Base-by-base conservation (phyloP, 1,140 invertebrate genomes). In the Cydia fagiglandana region DNA sequence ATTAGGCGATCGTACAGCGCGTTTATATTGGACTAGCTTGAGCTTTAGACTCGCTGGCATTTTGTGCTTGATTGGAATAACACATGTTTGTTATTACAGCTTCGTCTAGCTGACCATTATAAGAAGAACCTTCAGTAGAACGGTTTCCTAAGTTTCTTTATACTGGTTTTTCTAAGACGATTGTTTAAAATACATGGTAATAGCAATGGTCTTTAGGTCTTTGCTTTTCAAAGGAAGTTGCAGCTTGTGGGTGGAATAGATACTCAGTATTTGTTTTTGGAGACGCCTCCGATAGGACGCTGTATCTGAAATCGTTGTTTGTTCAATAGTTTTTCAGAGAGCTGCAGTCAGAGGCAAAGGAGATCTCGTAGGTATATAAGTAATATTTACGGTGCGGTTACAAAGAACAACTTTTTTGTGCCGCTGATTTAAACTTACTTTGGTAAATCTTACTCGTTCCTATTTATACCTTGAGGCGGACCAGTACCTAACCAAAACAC, bases 241-340 rank as follows among this genome's bases (percentile, higher is more conserved):
- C 56, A 61, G 56, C 10, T 61, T 61, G 20, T 61, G 17, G 17
- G 56, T 61, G 20, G 56, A 61, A 61, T 61, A 12, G 56, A 61
- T 61, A 61, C 20, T 24, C 9, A 9, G 9, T 61, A 61, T 24
- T 24, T 61, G 56, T 61, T 61, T 61, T 61, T 12, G 56, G 20
- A 61, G 20, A 61, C 56, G 20, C 56, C 10, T 56, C 53, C 9
- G 20, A 4, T 24, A 12, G 9, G 10, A 61, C 56, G 56, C 56
- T 61, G 56, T 61, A 61, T 61, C 17, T 10, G n/a, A 61, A 61
- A 10, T 61, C 2, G 56, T 20, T 53, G 30, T 56, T 61, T 53
- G 17, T 24, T 10, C 56, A 24, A 61, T 61, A 61, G 56, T 24
- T 61, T 61, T 61, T 53, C n/a, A 56, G 6, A 56, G 6, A 56